These are phyloP conservation scores for Pantherophis guttatus DNA, from an alignment of 2,113 vertebrate species.

Conservation along the genomic window DNA sequence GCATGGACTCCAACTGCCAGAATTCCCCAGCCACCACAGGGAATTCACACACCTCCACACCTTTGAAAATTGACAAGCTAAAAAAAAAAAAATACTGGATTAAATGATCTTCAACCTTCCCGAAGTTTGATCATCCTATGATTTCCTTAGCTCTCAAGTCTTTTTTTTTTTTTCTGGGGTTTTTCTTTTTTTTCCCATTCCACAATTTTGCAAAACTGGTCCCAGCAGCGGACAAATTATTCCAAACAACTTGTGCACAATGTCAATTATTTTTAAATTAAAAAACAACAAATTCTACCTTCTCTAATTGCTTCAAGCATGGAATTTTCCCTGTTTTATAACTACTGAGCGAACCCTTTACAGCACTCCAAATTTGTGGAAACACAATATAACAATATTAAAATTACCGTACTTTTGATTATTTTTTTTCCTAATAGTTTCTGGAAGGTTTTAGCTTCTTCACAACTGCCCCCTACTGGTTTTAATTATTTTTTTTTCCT, in stretches of 20 bases:
- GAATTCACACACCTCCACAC: neutral
- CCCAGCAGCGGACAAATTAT: neutral
- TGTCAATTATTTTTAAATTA: neutral
- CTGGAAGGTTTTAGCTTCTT: neutral
- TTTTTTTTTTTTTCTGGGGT: neutral
- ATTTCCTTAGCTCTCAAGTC: neutral
- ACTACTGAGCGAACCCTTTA: neutral
- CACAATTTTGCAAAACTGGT: neutral
- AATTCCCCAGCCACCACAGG: too few species aligned
- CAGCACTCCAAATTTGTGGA: neutral
- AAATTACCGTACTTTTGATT: neutral
- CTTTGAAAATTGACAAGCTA: neutral
- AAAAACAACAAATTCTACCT: neutral
- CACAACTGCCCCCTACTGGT: neutral
- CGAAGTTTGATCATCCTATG: neutral
- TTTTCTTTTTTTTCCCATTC: neutral
- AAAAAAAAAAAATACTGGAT: neutral
- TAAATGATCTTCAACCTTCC: neutral
- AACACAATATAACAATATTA: neutral
- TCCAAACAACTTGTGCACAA: neutral
- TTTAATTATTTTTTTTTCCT: neutral
- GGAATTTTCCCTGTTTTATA: neutral
- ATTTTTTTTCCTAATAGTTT: neutral
- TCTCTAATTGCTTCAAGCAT: neutral
- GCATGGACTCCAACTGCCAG: too few species aligned